Evolutionary conservation across 2,113 vertebrate species (phyloP).

Genomic region (Vulpes lagopus): DNA sequence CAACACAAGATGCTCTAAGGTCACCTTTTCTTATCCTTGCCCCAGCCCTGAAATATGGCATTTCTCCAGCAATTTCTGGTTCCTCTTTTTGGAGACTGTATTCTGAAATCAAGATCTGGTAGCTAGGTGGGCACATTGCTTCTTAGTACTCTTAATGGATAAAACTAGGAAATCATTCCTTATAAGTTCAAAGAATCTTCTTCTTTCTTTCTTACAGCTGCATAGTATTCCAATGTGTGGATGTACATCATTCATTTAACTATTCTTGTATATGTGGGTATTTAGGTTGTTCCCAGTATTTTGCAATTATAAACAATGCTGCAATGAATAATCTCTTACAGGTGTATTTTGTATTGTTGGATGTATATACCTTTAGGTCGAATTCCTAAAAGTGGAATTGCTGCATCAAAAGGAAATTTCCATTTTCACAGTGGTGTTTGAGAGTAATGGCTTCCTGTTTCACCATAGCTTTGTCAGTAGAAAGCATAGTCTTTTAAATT

Average conservation of each 20-base stretch:
- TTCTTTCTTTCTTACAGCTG: neutral
- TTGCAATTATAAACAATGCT: neutral
- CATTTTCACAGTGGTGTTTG: neutral
- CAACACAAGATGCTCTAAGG: neutral
- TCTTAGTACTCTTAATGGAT: no score
- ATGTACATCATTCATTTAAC: neutral
- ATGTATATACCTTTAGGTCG: neutral
- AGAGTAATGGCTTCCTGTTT: neutral
- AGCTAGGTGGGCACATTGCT: neutral
- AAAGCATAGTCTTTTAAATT: neutral
- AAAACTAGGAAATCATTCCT: neutral
- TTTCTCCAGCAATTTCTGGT: neutral
- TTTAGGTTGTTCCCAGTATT: neutral
- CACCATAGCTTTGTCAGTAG: neutral
- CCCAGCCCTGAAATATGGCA: neutral
- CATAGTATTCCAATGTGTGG: neutral
- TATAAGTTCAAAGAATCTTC: neutral
- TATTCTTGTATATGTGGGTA: neutral
- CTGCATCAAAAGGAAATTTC: neutral
- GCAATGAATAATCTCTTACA: neutral
- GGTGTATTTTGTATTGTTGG: neutral
- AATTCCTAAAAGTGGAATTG: neutral
- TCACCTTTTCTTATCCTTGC: neutral
- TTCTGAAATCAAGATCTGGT: neutral
- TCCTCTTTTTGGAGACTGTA: neutral